Evolutionary conservation across 2,888 invertebrate species (phyloP).

Genomic region (Schizaphis graminum): DNA sequence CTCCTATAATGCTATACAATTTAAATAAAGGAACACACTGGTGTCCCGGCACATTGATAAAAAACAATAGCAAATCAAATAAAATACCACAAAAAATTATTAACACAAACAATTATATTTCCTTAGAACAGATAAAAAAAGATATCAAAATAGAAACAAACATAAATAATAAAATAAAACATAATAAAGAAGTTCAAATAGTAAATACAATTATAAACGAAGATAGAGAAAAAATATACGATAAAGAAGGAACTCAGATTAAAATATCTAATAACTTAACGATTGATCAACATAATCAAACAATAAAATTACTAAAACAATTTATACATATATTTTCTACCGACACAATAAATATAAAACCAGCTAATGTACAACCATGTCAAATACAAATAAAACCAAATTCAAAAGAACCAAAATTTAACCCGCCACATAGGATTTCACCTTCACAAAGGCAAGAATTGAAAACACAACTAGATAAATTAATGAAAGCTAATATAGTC

Average conservation of each 20-base stretch:
- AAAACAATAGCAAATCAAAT: not conserved
- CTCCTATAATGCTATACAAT: not conserved
- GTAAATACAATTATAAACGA: not conserved
- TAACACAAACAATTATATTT: not conserved
- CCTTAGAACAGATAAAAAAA: not conserved
- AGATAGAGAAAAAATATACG: not conserved
- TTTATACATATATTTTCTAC: constrained; percentile 50
- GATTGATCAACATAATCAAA: not conserved
- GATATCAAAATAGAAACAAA: not conserved
- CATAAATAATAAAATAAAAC: not conserved
- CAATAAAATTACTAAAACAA: not conserved
- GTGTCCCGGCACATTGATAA: not conserved
- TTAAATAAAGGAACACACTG: not conserved
- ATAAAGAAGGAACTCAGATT: not conserved
- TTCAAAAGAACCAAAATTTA: not conserved
- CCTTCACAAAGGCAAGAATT: constrained; percentile 50
- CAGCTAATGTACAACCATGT: not conserved
- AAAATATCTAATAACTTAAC: not conserved
- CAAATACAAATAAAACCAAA: constrained; percentile 35
- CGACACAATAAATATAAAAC: constrained; percentile 23
- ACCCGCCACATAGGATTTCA: not conserved
- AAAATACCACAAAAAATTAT: not conserved
- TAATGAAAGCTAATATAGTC: constrained; percentile 19
- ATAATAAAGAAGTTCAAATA: not conserved
- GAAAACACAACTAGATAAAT: not conserved